Conservation (phyloP, 2,888 invertebrate species). For the Acleris literana region DNA sequence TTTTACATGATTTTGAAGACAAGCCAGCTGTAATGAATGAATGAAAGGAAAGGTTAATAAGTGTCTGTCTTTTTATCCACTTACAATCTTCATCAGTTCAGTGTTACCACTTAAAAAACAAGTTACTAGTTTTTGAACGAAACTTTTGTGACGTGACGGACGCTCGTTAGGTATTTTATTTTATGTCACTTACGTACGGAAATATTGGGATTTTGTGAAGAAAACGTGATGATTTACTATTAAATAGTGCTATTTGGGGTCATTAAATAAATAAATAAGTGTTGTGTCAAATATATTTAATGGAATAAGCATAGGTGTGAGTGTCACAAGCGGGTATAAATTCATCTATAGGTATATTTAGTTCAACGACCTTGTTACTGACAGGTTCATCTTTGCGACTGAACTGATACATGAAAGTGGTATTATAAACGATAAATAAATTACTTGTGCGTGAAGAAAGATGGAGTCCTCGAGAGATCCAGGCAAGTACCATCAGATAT, state of each 20-base stretch:
- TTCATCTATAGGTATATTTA: slow-evolving; percentile 80
- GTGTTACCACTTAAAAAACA: slow-evolving; percentile 22
- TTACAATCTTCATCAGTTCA: not conserved
- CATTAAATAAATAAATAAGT: slow-evolving; percentile 29
- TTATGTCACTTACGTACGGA: slow-evolving; percentile 61
- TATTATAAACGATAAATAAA: slow-evolving; percentile 63
- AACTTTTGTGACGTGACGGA: slow-evolving; percentile 44
- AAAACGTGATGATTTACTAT: slow-evolving; percentile 44
- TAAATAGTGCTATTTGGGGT: slow-evolving; percentile 3
- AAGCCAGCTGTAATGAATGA: too few species aligned
- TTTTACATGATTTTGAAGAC: too few species aligned
- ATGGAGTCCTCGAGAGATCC: slow-evolving; percentile 82
- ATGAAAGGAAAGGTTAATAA: too few species aligned
- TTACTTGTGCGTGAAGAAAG: slow-evolving; percentile 52
- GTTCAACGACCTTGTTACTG: slow-evolving; percentile 84
- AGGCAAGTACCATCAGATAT: slow-evolving; percentile 58
- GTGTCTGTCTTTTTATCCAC: not conserved
- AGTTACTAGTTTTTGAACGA: slow-evolving; percentile 49
- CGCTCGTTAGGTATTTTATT: slow-evolving; percentile 59
- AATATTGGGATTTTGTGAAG: slow-evolving; percentile 49
- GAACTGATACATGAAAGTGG: slow-evolving; percentile 79
- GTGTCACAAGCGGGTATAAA: slow-evolving; percentile 58
- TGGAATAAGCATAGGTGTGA: slow-evolving; percentile 49
- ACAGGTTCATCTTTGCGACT: slow-evolving; percentile 81
- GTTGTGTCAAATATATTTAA: slow-evolving; percentile 47